These are phyloP conservation scores for Silurus lanzhouensis DNA, from an alignment of 2,797 vertebrate genomes.

Conservation along the genomic window DNA sequence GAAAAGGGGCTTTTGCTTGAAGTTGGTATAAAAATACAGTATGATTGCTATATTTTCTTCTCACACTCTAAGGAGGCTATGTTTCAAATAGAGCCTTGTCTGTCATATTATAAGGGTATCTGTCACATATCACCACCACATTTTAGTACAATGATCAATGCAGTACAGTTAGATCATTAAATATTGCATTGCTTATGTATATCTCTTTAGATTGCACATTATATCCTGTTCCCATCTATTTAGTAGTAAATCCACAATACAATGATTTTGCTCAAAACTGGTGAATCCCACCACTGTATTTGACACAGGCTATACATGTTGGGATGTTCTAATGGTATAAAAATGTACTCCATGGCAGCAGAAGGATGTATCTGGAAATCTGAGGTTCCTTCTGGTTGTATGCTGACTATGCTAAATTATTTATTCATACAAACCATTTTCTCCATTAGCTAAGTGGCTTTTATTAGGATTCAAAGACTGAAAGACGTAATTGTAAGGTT, in stretches of 20 bases:
- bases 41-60: not conserved
- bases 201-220: not conserved
- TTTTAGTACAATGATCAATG: not conserved
- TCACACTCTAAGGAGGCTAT: not conserved
- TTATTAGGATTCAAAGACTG: conserved; percentile 13
- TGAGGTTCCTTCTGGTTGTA: conserved; percentile 25
- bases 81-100: not conserved
- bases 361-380: not conserved
- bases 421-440: conserved; percentile 26
- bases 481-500: not conserved
- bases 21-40: not conserved
- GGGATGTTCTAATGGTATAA: not conserved
- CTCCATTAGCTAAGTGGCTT: not conserved
- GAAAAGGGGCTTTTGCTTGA: not conserved
- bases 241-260: not conserved
- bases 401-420: not conserved
- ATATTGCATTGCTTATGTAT: not conserved
- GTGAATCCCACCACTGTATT: not conserved
- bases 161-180: not conserved
- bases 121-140: not conserved
- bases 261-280: not conserved
- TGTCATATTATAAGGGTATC: not conserved
- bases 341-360: conserved; percentile 9
- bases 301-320: not conserved
- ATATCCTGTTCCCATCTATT: conserved; percentile 2